Evolutionary conservation across 2,888 invertebrate species (phyloP), one percentile per base, ranked within the genome.

Genomic region (Microctonus brassicae): DNA sequence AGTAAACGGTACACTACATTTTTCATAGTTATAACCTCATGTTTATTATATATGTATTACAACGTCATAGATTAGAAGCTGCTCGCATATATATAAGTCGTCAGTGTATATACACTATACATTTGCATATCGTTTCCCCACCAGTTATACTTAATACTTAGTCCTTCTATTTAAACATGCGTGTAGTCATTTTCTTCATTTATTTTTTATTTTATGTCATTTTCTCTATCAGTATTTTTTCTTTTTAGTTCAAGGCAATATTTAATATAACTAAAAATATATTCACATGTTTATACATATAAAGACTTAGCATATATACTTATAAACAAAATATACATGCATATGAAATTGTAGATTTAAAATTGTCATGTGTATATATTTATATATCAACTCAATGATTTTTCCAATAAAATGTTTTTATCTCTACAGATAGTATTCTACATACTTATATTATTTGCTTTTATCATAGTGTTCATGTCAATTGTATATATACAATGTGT

Each of bases 111-210:
- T 58, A 29, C 17, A 26, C 29, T 64, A 20, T 13, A 26, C 64
- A 74, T 72, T 74, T 72, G 69, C 74, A 74, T 74, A 70, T 70
- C 74, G 57, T 58, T 60, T 69, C 33, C 22, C 58, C 53, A 66
- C 72, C n/a, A n/a, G 52, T 72, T 74, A 74, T 69, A 64, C 67
- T 69, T 67, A 66, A 69, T 71, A 69, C 68, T 73, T 57, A 57
- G 57, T 36, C 39, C 55, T 55, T 42, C 29, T 36, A 29, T n/a
- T n/a, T 9, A 60, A n/a, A 60, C 52, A 29, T 62, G 26, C 13
- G 39, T 20, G 42, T 10, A 20, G n/a, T 11, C 17, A 58, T 47
- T 63, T 53, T 60, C 58, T 60, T 42, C 6, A 5, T 57, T 2
- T 55, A 29, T 53, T 10, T 70, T 70, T 60, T 26, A 10, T 53